Conservation (phyloP, 2,113 vertebrate species). For the Lipophrys pholis region DNA sequence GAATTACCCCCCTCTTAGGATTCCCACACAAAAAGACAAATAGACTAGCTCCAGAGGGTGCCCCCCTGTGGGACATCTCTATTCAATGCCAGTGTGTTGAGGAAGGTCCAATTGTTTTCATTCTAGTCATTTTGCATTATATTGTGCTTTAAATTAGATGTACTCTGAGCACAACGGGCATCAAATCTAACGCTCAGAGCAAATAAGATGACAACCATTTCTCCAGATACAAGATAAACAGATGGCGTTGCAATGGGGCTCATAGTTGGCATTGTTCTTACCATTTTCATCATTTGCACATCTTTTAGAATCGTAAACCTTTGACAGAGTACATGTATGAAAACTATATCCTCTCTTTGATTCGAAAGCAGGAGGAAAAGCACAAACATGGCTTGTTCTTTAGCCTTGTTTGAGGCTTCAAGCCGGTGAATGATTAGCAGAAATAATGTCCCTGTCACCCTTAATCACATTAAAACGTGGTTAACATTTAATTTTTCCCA, state of each 20-base stretch:
- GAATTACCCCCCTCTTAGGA: slow-evolving; percentile 67
- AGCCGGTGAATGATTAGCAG: slow-evolving; percentile 99
- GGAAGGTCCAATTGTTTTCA: slow-evolving; percentile 47
- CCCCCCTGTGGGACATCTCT: slow-evolving; percentile 69
- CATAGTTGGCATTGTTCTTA: slow-evolving; percentile 11
- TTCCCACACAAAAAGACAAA: slow-evolving; percentile 77
- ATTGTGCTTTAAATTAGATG: slow-evolving; percentile 57
- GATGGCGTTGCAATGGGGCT: background rate
- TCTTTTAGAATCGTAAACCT: slow-evolving; percentile 31
- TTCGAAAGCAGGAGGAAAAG: slow-evolving; percentile 72
- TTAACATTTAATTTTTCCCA: slow-evolving; percentile 99
- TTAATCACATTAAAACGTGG: slow-evolving; percentile 99
- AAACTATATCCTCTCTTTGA: slow-evolving; percentile 17
- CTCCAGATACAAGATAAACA: slow-evolving; percentile 15
- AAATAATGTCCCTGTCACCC: slow-evolving; percentile 99
- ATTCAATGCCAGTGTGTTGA: slow-evolving; percentile 64
- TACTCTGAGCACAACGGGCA: slow-evolving; percentile 36
- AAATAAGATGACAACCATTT: slow-evolving; percentile 25
- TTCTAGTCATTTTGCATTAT: slow-evolving; percentile 55
- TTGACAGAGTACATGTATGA: background rate
- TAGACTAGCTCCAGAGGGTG: slow-evolving; percentile 65
- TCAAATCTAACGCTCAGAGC: slow-evolving; percentile 38
- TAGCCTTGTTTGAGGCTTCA: slow-evolving; percentile 95
- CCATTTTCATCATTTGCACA: slow-evolving; percentile 2
- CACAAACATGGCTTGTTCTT: slow-evolving; percentile 86